Evolutionary conservation across 2,888 invertebrate species (phyloP).

Genomic region (Serripes groenlandicus): DNA sequence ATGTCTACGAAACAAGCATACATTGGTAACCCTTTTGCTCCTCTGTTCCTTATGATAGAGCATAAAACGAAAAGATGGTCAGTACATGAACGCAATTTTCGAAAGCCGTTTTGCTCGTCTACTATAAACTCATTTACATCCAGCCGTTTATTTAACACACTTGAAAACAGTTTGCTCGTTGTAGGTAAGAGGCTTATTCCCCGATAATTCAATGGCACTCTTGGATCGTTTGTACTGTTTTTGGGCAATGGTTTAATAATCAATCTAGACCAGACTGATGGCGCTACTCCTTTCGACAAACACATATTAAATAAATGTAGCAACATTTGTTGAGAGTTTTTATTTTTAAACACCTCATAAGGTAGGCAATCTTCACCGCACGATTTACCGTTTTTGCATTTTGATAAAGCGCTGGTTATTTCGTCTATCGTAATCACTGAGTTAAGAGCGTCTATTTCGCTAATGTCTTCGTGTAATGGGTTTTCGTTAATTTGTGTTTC

Average conservation of each 20-base stretch:
- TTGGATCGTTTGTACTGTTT: background rate
- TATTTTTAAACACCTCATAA: background rate
- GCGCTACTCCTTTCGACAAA: background rate
- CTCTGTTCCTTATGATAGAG: background rate
- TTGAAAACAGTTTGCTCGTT: background rate
- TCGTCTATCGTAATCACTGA: background rate
- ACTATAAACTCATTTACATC: background rate
- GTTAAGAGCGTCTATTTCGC: background rate
- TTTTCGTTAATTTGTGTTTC: background rate
- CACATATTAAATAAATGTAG: background rate
- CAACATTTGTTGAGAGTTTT: background rate
- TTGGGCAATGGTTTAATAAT: background rate
- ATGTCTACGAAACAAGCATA: background rate
- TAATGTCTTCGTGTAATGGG: background rate
- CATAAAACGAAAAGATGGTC: background rate
- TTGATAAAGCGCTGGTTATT: background rate
- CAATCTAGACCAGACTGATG: background rate
- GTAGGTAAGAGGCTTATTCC: background rate
- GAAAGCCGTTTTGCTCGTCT: background rate
- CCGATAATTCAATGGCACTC: background rate
- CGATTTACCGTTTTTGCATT: background rate
- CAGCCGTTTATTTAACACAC: background rate
- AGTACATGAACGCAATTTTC: background rate
- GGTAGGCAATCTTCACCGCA: background rate
- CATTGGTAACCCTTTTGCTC: background rate